A percentile compares a stretch with the other conserved stretches of the same genome.
phyloP scores from a whole-genome alignment of 2,113 vertebrate genomes.

The Raja brachyura region DNA sequence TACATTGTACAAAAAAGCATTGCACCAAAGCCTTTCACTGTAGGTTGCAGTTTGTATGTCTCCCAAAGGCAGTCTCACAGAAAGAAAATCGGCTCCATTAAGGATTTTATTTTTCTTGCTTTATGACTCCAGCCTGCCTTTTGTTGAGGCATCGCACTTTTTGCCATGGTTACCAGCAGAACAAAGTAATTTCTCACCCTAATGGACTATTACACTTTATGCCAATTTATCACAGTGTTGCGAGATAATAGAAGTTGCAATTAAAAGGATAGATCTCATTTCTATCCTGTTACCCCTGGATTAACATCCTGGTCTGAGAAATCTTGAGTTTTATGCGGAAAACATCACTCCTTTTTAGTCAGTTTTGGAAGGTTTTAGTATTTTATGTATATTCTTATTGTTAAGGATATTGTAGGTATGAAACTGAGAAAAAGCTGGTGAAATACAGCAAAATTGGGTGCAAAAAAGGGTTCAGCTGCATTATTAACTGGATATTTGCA shows the following conservation, averaged over 20 bases:
- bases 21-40: background rate
- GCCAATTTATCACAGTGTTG: background rate
- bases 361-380: background rate
- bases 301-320: background rate
- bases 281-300: background rate
- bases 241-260: background rate
- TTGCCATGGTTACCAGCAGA: conserved; percentile 21
- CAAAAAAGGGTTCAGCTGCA: background rate
- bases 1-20: background rate
- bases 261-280: background rate
- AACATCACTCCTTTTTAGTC: background rate
- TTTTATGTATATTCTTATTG: background rate
- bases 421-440: background rate
- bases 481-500: background rate
- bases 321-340: background rate
- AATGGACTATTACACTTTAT: conserved; percentile 26
- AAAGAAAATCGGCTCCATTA: background rate
- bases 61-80: conserved; percentile 4
- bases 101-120: background rate
- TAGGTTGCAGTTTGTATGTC: background rate
- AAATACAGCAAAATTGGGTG: background rate
- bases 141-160: conserved; percentile 4
- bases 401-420: background rate
- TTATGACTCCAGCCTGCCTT: background rate
- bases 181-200: conserved; percentile 17